Evolutionary conservation across 2,113 vertebrate genomes (phyloP), one percentile per base, ranked within the genome.

Genomic region (Oxyruncus cristatus): DNA sequence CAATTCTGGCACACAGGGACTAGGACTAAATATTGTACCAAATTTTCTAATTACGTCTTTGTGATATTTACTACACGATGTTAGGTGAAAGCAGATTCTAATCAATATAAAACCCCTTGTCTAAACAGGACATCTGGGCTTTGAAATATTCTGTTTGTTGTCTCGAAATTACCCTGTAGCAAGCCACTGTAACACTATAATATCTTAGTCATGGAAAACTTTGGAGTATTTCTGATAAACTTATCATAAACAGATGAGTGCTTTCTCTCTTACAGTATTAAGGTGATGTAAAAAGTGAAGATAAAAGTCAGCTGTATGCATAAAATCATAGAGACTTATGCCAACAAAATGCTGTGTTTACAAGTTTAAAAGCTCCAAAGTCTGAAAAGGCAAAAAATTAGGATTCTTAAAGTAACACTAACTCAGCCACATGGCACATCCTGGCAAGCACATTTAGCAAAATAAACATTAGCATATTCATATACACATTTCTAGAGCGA

Each of bases 41-140:
- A 97, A 97, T 96, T 98, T 98, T 97, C 97, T 98, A 98, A 98
- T 98, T 98, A 98, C 2, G 58, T 79, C 97, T 96, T 97, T 98
- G 97, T 94, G 94, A 96, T 98, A 96, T 92, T 97, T 97, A 92
- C 95, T 90, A 89, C 85, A 87, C 5, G 37, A 97, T 76, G 83
- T 94, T 96, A 97, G 97, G 97, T 97, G 78, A 97, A 98, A 95
- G 95, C 85, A 97, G 93, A 97, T 94, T 92, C 93, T 92, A 97
- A 97, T 97, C 95, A 97, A 95, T 93, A 89, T 89, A 97, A 97
- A 96, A 42, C 79, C 96, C 92, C 96, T 97, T 96, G 91, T 97
- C 92, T 97, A 97, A 97, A 97, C 78, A 97, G 97, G 94, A 95
- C 96, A 97, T 97, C 97, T 97, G 97, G 95, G 93, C 95, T 97